Conservation (phyloP, 2,797 vertebrate species). For the Alcedo atthis region DNA sequence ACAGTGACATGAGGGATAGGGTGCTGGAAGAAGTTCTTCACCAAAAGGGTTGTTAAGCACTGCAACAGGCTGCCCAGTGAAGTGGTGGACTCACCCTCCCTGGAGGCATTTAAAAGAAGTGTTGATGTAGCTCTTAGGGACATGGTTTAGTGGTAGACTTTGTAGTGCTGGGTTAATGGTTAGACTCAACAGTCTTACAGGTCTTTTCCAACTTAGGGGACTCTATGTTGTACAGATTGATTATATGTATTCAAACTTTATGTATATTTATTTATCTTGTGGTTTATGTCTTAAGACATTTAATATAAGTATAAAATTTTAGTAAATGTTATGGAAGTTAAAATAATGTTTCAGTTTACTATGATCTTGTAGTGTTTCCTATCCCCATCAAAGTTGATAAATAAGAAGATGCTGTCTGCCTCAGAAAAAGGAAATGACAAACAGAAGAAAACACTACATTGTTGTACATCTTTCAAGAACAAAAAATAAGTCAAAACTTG, state of each 20-base stretch:
- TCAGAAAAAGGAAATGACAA: constrained; percentile 68
- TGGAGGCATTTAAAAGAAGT: neutral
- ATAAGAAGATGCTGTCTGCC: constrained; percentile 49
- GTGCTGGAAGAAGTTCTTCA: neutral
- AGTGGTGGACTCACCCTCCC: neutral
- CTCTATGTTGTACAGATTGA: neutral
- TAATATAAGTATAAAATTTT: constrained; percentile 25
- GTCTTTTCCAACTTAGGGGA: neutral
- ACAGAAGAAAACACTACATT: constrained; percentile 53
- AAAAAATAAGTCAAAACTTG: constrained; percentile 58
- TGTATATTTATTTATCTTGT: neutral
- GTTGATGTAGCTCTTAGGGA: neutral
- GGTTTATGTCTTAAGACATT: constrained; percentile 32
- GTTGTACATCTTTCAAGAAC: constrained; percentile 31
- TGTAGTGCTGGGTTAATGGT: too few species aligned
- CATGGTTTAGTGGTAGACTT: neutral
- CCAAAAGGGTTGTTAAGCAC: neutral
- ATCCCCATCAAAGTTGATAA: constrained; percentile 39
- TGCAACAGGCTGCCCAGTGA: neutral
- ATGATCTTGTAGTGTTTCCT: neutral
- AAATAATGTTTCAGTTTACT: constrained; percentile 7
- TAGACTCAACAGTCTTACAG: too few species aligned
- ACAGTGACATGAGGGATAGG: neutral
- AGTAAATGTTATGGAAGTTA: constrained; percentile 25
- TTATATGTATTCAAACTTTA: neutral